Conservation (phyloP, 2,113 vertebrate species). For the Neogobius melanostomus region DNA sequence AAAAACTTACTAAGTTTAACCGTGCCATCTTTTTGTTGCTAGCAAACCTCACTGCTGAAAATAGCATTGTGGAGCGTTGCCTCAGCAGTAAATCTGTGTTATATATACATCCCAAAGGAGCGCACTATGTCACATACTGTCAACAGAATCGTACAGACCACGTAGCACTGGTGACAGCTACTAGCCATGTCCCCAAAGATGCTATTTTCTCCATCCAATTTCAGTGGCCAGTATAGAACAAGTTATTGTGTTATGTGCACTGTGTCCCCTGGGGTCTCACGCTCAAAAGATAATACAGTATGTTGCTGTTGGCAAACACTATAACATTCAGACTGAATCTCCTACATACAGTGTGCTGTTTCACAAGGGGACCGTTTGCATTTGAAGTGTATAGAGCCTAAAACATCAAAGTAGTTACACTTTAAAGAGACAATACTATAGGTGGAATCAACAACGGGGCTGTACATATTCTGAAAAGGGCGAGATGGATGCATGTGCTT, state of each 20-base stretch:
- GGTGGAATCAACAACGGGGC: no score
- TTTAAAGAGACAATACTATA: no score
- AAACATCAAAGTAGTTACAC: no score
- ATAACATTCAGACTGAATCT: not conserved
- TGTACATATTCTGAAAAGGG: no score
- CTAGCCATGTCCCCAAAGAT: not conserved
- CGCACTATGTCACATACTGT: not conserved
- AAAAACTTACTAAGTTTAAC: not conserved
- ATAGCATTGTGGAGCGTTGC: not conserved
- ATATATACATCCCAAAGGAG: constrained; percentile 7
- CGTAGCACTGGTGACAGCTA: constrained; percentile 1
- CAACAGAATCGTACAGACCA: constrained; percentile 3
- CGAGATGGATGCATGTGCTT: no score
- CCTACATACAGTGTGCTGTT: not conserved
- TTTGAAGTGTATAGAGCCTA: no score
- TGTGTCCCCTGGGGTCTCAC: not conserved
- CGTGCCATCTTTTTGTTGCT: not conserved
- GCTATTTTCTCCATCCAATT: constrained; percentile 2
- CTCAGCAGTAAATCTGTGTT: not conserved
- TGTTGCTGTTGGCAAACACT: not conserved
- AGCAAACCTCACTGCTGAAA: not conserved
- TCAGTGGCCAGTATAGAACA: not conserved
- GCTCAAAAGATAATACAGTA: not conserved
- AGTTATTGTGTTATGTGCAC: constrained; percentile 4
- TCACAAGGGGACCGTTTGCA: no score